Evolutionary conservation across 2,797 vertebrate species (phyloP).

Genomic region (Leucoraja ocellata): DNA sequence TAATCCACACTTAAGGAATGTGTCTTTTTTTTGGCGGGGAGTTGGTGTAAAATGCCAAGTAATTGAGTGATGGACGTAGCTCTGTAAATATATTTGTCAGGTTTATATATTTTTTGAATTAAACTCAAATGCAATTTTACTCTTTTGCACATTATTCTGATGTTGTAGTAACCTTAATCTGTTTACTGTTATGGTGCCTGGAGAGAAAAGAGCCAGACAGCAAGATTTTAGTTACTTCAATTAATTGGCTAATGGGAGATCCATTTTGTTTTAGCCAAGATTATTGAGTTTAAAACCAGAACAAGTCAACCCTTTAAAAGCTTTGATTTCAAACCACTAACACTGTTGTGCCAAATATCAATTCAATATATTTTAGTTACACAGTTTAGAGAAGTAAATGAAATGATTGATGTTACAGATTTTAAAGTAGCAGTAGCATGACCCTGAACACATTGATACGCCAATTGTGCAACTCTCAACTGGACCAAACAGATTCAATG

Average conservation of each 20-base stretch:
- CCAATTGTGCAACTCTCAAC: neutral
- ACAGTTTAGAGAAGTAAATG: neutral
- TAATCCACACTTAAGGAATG: neutral
- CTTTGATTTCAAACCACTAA: neutral
- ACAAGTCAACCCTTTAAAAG: neutral
- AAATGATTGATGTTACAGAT: neutral
- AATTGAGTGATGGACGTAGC: neutral
- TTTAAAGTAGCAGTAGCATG: neutral
- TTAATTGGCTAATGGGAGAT: neutral
- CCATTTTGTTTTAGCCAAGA: neutral
- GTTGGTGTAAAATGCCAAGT: neutral
- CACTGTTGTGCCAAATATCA: neutral
- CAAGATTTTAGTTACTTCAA: neutral
- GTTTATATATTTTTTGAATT: neutral
- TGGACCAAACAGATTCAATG: neutral
- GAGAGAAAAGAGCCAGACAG: neutral
- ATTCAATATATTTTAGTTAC: conserved; percentile 6
- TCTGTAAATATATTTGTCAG: neutral
- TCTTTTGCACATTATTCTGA: conserved; percentile 17
- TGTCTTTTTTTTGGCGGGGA: neutral
- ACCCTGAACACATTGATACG: neutral
- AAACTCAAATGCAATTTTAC: conserved; percentile 5
- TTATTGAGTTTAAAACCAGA: neutral
- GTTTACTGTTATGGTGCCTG: neutral
- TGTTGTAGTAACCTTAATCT: neutral